Evolutionary conservation across 2,797 vertebrate species (phyloP), one percentile per base, ranked within the genome.

Genomic region (Streptopelia turtur): DNA sequence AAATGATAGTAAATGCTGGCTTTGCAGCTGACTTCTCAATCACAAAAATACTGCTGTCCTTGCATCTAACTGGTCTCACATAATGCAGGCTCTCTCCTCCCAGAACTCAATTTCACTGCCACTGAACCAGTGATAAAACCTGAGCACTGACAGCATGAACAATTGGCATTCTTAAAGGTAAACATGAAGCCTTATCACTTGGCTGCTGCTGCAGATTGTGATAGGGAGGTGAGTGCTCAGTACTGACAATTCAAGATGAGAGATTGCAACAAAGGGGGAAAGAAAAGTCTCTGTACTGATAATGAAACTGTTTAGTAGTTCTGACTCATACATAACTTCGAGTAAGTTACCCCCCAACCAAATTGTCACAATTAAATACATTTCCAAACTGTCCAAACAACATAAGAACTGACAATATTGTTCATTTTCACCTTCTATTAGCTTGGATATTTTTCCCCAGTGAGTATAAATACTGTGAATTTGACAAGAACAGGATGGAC

Each of bases 11-110:
- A 89, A 93, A 8, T 59, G 66, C 47, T 66, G 61, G 50, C n/a
- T 92, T 92, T 91, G 74, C 55, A 63, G 52, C 47, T 94, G 83
- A 59, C 70, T 91, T 92, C 56, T 89, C 84, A 79, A 23, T 79
- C 87, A 70, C 52, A 64, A 45, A 84, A 93, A 49, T 52, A 55
- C 55, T 52, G 53, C 85, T 91, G 77, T 83, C 66, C 61, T 93
- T 87, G 55, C 63, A 57, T 76, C 49, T 89, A 33, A 52, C 45
- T 83, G 24, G 65, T 83, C 77, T 83, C 33, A 66, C 30, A 52
- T 39, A 63, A 66, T 7, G 18, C 30, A 82, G 37, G 23, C 22
- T 87, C 28, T 61, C 21, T 82, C 49, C 60, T 90, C 70, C 47
- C 70, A 66, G 70, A 88, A 37, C 77, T 66, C 83, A 13, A 13